Evolutionary conservation across 2,113 vertebrate genomes (phyloP).

Genomic region (Gallinago paraguaiae): DNA sequence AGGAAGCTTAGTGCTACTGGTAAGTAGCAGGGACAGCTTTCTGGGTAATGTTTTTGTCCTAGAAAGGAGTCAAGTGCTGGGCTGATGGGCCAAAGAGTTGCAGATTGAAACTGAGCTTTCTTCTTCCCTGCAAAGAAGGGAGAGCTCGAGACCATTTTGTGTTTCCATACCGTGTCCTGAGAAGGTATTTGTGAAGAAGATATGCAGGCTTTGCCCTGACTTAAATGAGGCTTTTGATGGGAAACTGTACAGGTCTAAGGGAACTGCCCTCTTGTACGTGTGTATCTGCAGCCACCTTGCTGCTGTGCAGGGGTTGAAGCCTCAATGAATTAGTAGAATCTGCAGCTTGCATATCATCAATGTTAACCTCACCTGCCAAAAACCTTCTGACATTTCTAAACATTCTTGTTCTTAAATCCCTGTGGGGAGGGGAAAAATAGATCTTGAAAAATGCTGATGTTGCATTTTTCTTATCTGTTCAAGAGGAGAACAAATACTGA

Average conservation of each 20-base stretch:
- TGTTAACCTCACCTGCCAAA: not conserved
- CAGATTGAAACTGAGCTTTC: not conserved
- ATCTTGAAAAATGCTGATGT: not conserved
- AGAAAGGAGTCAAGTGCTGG: not conserved
- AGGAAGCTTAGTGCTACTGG: not conserved
- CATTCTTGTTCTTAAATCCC: not conserved
- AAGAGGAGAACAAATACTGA: not conserved
- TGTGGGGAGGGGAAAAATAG: not conserved
- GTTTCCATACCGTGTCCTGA: not conserved
- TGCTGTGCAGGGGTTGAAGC: not conserved
- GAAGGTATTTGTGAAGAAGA: not conserved
- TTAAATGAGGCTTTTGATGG: not conserved
- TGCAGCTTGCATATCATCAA: not conserved
- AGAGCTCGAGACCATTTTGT: not conserved
- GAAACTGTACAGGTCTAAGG: not conserved
- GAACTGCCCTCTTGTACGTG: not conserved
- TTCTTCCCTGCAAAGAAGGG: not conserved
- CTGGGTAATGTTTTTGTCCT: not conserved
- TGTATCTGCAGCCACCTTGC: not conserved
- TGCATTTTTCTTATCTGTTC: not conserved
- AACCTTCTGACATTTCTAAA: not conserved
- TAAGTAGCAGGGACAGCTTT: not conserved
- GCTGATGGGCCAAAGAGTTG: not conserved
- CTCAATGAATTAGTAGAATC: not conserved
- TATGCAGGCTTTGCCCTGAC: not conserved